Percentiles rank a stretch among this genome's conserved stretches.
These are phyloP conservation scores for Tanytarsus gracilentus DNA, from an alignment of 2,888 invertebrate species.

Conservation along the genomic window DNA sequence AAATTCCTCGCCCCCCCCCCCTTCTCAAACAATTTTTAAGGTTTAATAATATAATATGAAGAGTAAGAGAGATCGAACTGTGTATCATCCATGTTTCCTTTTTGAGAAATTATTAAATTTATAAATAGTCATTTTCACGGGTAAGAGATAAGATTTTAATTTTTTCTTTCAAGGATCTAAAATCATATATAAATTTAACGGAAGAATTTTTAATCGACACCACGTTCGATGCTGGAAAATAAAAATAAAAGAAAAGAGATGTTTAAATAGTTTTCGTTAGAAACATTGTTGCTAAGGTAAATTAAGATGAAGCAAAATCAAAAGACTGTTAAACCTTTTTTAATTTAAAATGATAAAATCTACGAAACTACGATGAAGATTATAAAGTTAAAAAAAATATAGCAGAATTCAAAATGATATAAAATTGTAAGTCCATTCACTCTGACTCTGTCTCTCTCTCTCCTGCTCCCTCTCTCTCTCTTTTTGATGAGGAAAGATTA, in stretches of 20 bases:
- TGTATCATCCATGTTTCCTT: too few species aligned
- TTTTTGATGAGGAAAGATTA: constrained; percentile 5
- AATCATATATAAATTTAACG: neutral
- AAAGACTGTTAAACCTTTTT: constrained; percentile 25
- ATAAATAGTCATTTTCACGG: too few species aligned
- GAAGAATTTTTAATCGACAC: neutral
- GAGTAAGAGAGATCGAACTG: neutral
- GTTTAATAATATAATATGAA: neutral
- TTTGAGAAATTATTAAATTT: too few species aligned
- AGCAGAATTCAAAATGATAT: constrained; percentile 6
- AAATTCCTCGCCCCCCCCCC: too few species aligned
- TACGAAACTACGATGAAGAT: constrained; percentile 13
- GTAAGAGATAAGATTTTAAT: too few species aligned
- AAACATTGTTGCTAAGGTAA: constrained; percentile 15
- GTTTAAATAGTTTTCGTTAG: constrained; percentile 7
- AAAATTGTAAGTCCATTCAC: constrained; percentile 22
- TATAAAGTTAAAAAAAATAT: constrained; percentile 1
- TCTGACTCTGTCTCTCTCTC: too few species aligned
- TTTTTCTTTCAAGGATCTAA: too few species aligned
- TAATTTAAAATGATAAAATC: constrained; percentile 16
- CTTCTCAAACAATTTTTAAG: too few species aligned
- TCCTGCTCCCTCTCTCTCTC: too few species aligned
- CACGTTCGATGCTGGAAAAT: neutral
- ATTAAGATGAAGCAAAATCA: constrained; percentile 22
- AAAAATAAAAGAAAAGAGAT: neutral